Base-by-base conservation (phyloP, 2,113 vertebrate genomes). In the Paralichthys olivaceus region DNA sequence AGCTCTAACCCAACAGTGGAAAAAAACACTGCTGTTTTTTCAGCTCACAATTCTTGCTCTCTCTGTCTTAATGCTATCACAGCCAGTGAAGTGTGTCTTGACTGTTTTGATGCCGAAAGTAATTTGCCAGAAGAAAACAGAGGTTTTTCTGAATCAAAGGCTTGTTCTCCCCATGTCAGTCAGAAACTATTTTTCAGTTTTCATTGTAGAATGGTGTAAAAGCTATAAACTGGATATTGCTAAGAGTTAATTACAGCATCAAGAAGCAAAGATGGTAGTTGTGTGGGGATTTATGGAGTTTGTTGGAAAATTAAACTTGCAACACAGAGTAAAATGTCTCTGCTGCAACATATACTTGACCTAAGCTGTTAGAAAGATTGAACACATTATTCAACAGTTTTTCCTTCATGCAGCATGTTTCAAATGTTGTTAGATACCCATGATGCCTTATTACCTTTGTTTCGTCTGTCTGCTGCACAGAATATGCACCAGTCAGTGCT, bases 371-470 rank as follows among this genome's bases (percentile, higher is more conserved):
- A 56, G 22, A 43, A 61, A 20, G 4, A 56, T 5, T 20, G 23
- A 32, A 68, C 8, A 45, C 9, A 61, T 15, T 60, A 57, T 25
- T 70, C 7, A 15, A 43, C 14, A 59, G 15, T 15, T 69, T 59
- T 29, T n/a, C 23, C 45, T 66, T 37, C 13, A 57, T 37, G 15
- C n/a, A 19, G 51, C 34, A 45, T 51, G 19, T 55, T 53, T 59
- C 6, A 43, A 51, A 72, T 68, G 23, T 55, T 64, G 26, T 54
- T 58, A 32, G 32, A 72, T 43, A 43, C 45, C 47, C 17, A 53
- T 55, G 49, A 7, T 49, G 28, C 76, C 70, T 22, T 40, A 59
- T 19, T 68, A 65, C 54, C 43, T 60, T 55, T 60, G 26, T 60
- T 61, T 66, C 14, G 0, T 78, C 28, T 51, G 37, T 63, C 26